Conservation (phyloP, 2,888 invertebrate genomes). For the Iphiclides podalirius region DNA sequence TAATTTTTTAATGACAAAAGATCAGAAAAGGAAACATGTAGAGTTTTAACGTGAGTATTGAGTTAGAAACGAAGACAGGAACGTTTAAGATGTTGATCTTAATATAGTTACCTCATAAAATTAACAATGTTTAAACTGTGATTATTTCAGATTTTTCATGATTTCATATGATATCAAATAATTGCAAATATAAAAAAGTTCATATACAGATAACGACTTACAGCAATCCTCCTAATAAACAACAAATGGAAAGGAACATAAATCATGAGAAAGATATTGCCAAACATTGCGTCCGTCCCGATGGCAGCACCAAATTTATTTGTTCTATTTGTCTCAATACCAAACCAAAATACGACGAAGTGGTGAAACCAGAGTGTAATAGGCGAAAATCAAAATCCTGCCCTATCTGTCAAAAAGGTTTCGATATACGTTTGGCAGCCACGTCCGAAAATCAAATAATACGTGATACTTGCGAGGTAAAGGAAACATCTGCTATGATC, state of each 20-base stretch:
- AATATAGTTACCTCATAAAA: too few relatives aligned
- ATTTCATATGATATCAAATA: slow-evolving; percentile 49
- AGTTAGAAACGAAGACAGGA: too few relatives aligned
- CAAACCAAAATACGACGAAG: slow-evolving; percentile 28
- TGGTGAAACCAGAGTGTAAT: slow-evolving; percentile 25
- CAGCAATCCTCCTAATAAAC: too few relatives aligned
- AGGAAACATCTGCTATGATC: slow-evolving; percentile 22
- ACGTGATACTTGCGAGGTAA: slow-evolving; percentile 21
- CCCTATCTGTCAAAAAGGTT: slow-evolving; percentile 42
- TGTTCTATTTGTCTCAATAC: slow-evolving; percentile 58
- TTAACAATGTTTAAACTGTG: neutral
- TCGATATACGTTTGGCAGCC: slow-evolving; percentile 14
- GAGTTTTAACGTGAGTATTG: slow-evolving; percentile 5
- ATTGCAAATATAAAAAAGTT: slow-evolving; percentile 40
- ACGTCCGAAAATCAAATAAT: slow-evolving; percentile 2
- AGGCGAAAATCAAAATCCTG: slow-evolving; percentile 39
- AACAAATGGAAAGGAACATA: slow-evolving; percentile 24
- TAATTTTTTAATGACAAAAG: neutral
- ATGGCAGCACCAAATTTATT: slow-evolving; percentile 40
- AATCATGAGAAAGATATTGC: slow-evolving; percentile 27
- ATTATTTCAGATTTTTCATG: slow-evolving; percentile 12
- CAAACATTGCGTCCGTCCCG: slow-evolving; percentile 25
- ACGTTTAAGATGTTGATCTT: too few relatives aligned
- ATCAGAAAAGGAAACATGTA: slow-evolving; percentile 9
- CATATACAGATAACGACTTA: slow-evolving; percentile 56